phyloP scores from a whole-genome alignment of 2,888 invertebrate species.

The Sthenelais limicola region DNA sequence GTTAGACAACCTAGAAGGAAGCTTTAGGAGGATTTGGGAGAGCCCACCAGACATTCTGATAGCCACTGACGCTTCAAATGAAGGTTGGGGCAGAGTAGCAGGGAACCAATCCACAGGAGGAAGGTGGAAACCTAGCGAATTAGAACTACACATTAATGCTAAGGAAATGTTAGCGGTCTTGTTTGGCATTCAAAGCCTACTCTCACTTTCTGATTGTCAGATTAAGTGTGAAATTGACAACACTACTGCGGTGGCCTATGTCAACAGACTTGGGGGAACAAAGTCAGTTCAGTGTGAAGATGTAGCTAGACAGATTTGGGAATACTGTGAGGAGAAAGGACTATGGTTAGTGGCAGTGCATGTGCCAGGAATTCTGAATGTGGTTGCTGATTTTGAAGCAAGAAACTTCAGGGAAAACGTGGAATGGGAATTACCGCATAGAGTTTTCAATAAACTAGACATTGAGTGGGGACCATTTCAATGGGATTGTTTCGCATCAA shows the following conservation, averaged over 20 bases:
- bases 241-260: not conserved
- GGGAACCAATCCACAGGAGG: not conserved
- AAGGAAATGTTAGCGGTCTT: not conserved
- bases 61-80: not conserved
- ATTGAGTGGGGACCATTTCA: not conserved
- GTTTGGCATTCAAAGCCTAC: not conserved
- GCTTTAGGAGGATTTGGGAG: not conserved
- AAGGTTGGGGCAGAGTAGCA: not conserved
- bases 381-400: not conserved
- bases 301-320: not conserved
- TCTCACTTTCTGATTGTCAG: not conserved
- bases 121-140: not conserved
- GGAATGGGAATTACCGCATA: not conserved
- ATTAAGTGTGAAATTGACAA: not conserved
- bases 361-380: not conserved
- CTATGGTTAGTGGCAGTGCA: not conserved
- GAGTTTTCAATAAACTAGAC: not conserved
- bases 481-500: slow-evolving; percentile 2
- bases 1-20: not conserved
- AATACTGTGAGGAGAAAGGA: not conserved
- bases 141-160: not conserved
- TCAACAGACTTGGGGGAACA: not conserved
- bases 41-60: not conserved
- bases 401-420: not conserved
- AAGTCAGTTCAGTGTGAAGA: not conserved